Evolutionary conservation across 2,888 invertebrate species (phyloP).

Genomic region (Drosophila greeni): DNA sequence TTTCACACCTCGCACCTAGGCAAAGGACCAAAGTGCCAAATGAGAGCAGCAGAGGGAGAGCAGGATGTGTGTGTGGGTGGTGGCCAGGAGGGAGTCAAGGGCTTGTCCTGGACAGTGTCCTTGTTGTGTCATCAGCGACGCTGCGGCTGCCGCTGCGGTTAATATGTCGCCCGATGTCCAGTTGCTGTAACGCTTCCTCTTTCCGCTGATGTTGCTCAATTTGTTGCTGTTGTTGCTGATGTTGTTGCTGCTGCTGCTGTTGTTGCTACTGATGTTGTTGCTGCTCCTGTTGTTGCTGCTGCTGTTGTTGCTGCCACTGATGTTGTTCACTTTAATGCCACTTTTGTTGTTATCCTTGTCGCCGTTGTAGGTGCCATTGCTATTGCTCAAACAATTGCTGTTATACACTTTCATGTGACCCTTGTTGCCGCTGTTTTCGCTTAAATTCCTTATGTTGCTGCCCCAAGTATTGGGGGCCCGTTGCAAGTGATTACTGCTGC

Average conservation of each 20-base stretch:
- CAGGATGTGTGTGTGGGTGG: constrained; percentile 14
- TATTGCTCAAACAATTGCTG: constrained; percentile 11
- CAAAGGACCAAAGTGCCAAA: constrained; percentile 7
- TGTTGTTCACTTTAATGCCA: constrained; percentile 9
- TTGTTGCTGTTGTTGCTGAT: constrained; percentile 13
- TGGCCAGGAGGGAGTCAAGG: not conserved
- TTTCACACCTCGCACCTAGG: not conserved
- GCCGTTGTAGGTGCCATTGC: constrained; percentile 6
- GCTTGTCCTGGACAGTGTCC: constrained; percentile 13
- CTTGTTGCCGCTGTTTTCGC: not conserved
- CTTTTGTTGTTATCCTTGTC: constrained; percentile 12
- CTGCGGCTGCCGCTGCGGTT: constrained; percentile 64
- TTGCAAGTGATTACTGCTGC: constrained; percentile 11
- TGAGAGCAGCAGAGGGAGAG: constrained; percentile 19
- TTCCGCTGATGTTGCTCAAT: constrained; percentile 16
- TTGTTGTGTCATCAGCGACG: constrained; percentile 57
- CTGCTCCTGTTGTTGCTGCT: not conserved
- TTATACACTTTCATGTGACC: not conserved
- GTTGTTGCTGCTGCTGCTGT: constrained; percentile 13
- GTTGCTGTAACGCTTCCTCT: constrained; percentile 29
- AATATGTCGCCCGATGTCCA: constrained; percentile 61
- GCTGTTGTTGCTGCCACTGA: too few relatives aligned
- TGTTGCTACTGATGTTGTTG: constrained; percentile 20
- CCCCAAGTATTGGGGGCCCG: not conserved
- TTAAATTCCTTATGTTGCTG: constrained; percentile 10